Evolutionary conservation across 2,888 invertebrate species (phyloP).

Genomic region (Cosmia pyralina): DNA sequence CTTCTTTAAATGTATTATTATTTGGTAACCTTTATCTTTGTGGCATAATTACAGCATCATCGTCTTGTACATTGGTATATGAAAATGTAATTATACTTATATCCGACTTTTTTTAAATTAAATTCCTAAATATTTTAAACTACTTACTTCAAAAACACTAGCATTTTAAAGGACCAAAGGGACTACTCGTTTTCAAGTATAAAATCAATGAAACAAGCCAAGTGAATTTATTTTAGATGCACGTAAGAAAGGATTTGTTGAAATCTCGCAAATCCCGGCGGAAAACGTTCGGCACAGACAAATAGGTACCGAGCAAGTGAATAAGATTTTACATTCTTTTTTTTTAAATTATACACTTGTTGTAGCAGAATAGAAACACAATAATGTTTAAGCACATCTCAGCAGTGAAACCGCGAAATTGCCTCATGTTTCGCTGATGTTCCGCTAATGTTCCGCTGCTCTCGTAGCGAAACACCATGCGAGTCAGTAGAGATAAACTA

Average conservation of each 20-base stretch:
- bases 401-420: too few relatives aligned
- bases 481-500: too few relatives aligned
- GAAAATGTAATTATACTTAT: not conserved
- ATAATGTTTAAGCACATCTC: too few relatives aligned
- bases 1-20: not conserved
- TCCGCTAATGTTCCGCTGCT: too few relatives aligned
- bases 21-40: not conserved
- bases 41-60: not conserved
- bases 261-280: conserved; percentile 40
- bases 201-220: conserved; percentile 1
- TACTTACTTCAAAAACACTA: not conserved
- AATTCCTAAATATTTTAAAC: not conserved
- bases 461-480: too few relatives aligned
- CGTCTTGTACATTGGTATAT: not conserved
- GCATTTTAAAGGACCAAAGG: not conserved
- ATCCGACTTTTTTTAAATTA: not conserved
- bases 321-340: conserved; percentile 9
- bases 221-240: conserved; percentile 38
- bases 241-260: conserved; percentile 29
- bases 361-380: not conserved
- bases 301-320: conserved; percentile 20
- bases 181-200: not conserved
- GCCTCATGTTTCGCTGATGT: too few relatives aligned
- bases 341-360: conserved; percentile 2
- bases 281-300: conserved; percentile 27